Percentiles rank a stretch among this genome's conserved stretches.
phyloP scores from a whole-genome alignment of 2,888 invertebrate genomes.

The Agonopterix subpropinquella region DNA sequence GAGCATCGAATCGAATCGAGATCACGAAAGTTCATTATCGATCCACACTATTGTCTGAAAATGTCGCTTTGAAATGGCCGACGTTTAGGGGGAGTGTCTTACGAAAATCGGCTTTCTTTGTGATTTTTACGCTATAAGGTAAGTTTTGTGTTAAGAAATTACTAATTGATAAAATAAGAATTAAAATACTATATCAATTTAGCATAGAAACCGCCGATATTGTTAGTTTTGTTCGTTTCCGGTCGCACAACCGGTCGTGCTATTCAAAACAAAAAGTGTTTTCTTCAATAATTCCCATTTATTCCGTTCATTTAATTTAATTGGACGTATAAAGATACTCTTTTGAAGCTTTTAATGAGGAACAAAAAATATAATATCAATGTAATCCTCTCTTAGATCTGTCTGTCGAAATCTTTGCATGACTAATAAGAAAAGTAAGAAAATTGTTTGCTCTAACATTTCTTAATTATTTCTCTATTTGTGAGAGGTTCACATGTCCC shows the following conservation, averaged over 20 bases:
- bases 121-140: slow-evolving; percentile 49
- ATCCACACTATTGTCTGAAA: slow-evolving; percentile 28
- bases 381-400: too few species aligned
- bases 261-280: slow-evolving; percentile 70
- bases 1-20: background rate
- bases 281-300: slow-evolving; percentile 7
- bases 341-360: too few species aligned
- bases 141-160: slow-evolving; percentile 27
- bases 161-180: slow-evolving; percentile 7
- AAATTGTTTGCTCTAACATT: too few species aligned
- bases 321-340: too few species aligned
- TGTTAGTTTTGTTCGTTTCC: slow-evolving; percentile 42
- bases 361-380: too few species aligned
- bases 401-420: too few species aligned
- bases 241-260: slow-evolving; percentile 55
- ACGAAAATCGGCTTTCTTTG: slow-evolving; percentile 50
- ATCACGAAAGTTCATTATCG: slow-evolving; percentile 1
- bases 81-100: slow-evolving; percentile 73
- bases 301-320: background rate
- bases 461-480: too few species aligned
- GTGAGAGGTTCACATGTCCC: too few species aligned
- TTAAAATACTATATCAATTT: background rate
- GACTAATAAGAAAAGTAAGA: too few species aligned
- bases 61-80: slow-evolving; percentile 73
- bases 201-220: background rate